Evolutionary conservation across 2,888 invertebrate genomes (phyloP).

Genomic region (Mamestra brassicae): DNA sequence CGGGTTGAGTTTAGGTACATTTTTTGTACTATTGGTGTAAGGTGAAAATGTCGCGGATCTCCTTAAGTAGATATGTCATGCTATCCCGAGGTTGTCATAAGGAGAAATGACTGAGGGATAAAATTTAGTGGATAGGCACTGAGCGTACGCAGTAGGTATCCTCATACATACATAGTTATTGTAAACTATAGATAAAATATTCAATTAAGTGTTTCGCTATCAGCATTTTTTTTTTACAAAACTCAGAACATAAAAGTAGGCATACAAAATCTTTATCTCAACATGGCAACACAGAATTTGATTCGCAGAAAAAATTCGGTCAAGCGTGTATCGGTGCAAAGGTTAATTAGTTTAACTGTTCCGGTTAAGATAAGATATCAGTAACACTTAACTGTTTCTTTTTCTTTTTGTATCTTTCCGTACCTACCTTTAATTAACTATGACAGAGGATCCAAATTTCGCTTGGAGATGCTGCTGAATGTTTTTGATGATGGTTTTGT

Average conservation of each 20-base stretch:
- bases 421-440: conserved; percentile 41
- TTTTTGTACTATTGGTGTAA: no score
- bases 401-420: conserved; percentile 16
- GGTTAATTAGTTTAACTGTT: conserved; percentile 73
- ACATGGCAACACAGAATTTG: conserved; percentile 40
- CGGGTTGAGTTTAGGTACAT: no score
- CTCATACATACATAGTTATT: no score
- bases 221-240: not conserved
- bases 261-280: conserved; percentile 6
- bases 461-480: conserved; percentile 12
- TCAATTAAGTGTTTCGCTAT: not conserved
- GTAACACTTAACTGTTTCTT: conserved; percentile 33
- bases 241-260: not conserved
- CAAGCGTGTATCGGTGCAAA: conserved; percentile 63
- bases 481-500: no score
- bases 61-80: no score
- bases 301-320: conserved; percentile 69
- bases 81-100: no score
- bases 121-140: no score
- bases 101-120: no score
- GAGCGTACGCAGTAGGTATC: no score
- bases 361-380: conserved; percentile 59
- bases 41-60: no score
- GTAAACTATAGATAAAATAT: not conserved
- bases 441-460: conserved; percentile 19